phyloP scores from a whole-genome alignment of 2,888 invertebrate genomes.

The Merodon equestris region DNA sequence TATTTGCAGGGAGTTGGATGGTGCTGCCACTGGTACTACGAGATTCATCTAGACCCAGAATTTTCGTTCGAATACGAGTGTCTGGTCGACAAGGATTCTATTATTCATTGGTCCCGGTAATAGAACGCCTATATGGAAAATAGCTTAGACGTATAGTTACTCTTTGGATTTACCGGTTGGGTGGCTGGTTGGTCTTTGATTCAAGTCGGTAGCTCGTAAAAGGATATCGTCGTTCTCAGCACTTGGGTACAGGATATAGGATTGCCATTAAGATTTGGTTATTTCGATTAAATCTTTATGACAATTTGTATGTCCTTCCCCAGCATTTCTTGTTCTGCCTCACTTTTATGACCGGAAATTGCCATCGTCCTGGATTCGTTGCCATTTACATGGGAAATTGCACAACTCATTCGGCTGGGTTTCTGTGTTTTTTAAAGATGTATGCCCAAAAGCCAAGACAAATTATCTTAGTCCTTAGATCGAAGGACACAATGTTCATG shows the following conservation, averaged over 20 bases:
- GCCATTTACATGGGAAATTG: slow-evolving; percentile 62
- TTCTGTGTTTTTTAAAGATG: slow-evolving; percentile 12
- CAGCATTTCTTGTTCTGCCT: not conserved
- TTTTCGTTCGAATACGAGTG: slow-evolving; percentile 17
- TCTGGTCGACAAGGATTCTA: slow-evolving; percentile 40
- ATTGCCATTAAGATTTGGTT: slow-evolving; percentile 68
- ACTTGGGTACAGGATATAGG: slow-evolving; percentile 43
- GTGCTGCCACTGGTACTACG: not conserved
- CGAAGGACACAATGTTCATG: slow-evolving; percentile 37
- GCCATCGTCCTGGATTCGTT: slow-evolving; percentile 39
- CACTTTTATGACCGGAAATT: slow-evolving; percentile 25
- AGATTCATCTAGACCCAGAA: not conserved
- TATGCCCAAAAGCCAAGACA: slow-evolving; percentile 42
- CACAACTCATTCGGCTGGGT: slow-evolving; percentile 62
- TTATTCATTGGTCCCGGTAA: slow-evolving; percentile 54
- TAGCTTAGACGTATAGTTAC: slow-evolving; percentile 19
- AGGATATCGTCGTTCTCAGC: slow-evolving; percentile 43
- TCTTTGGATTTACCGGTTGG: slow-evolving; percentile 19
- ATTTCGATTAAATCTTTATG: slow-evolving; percentile 65
- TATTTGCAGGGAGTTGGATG: slow-evolving; percentile 58
- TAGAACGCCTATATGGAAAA: slow-evolving; percentile 35
- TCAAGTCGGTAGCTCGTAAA: slow-evolving; percentile 48
- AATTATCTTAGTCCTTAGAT: slow-evolving; percentile 49
- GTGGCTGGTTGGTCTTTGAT: slow-evolving; percentile 30
- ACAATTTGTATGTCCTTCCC: slow-evolving; percentile 45